A percentile compares a stretch with the other conserved stretches of the same genome.
Conservation (phyloP, 2,113 vertebrate species). For the Physeter macrocephalus region DNA sequence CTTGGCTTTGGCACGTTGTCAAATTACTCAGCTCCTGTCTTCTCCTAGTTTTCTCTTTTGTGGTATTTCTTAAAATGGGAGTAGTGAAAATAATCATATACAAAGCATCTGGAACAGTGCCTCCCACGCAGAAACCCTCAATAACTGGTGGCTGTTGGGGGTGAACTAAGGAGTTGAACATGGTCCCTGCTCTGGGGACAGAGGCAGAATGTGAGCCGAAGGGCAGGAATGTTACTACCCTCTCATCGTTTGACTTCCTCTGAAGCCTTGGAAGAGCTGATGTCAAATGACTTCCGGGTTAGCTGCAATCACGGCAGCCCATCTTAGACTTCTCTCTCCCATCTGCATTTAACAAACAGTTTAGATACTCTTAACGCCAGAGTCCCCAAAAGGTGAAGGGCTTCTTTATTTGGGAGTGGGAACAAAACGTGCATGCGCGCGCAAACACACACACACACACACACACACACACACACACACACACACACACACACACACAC, state of each 20-base stretch:
- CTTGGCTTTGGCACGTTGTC: neutral
- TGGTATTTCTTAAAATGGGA: neutral
- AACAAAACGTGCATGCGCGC: neutral
- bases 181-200: neutral
- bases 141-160: neutral
- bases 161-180: neutral
- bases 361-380: neutral
- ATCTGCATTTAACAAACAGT: neutral
- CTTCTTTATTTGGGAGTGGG: neutral
- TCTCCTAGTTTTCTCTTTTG: neutral
- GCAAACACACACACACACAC: no score
- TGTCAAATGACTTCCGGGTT: neutral
- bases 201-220: neutral
- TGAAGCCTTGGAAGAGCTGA: neutral
- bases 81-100: neutral
- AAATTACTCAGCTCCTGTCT: neutral
- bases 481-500: neutral
- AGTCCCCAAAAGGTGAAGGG: neutral
- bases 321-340: neutral
- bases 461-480: neutral
- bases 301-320: neutral
- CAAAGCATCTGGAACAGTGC: neutral
- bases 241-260: neutral
- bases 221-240: neutral
- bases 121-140: neutral